Evolutionary conservation across 2,113 vertebrate species (phyloP), one percentile per base, ranked within the genome.

Genomic region (Lethenteron reissneri): DNA sequence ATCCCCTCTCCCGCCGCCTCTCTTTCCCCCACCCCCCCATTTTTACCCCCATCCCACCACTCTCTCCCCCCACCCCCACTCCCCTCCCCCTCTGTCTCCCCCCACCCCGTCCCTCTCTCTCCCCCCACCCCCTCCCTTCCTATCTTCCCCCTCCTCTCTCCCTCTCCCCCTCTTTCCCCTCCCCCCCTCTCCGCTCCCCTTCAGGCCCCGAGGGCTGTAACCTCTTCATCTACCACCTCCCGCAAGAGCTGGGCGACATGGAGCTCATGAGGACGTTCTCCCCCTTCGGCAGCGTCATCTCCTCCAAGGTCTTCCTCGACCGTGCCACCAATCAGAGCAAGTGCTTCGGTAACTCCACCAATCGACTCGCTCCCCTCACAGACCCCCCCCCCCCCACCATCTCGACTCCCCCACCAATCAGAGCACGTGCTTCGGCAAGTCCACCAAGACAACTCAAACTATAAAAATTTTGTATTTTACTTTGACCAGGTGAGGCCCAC

Each of bases 141-240:
- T 14, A 21, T 14, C 56, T 71, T 58, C 10, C 68, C 41, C 25
- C 25, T 25, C 64, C 76, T 77, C 71, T 19, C 70, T 74, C 74
- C 41, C 72, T 78, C 74, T 79, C 77, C 74, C 74, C 72, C 71
- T 68, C 76, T 75, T 71, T 15, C 56, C 57, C 71, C 69, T 56
- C 64, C 10, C n/a, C 56, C 10, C 56, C 56, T 64, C 13, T 72
- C 25, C 69, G 59, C 58, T 69, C 58, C 41, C 72, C 77, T 78
- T 72, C 85, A 96, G 92, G 90, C 79, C 92, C 92, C 56, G 92
- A 96, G 80, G 92, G 92, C 83, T 96, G 92, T 86, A 96, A 96
- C 81, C 87, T 96, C 83, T 96, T 96, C 84, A 96, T 96, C 84
- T 96, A 96, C 85, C 92, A 96, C 86, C 88, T 96, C 87, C 92